A percentile compares a stretch with the other conserved stretches of the same genome.
Conservation (phyloP, 1,140 invertebrate genomes). For the Parasteatoda tepidariorum region DNA sequence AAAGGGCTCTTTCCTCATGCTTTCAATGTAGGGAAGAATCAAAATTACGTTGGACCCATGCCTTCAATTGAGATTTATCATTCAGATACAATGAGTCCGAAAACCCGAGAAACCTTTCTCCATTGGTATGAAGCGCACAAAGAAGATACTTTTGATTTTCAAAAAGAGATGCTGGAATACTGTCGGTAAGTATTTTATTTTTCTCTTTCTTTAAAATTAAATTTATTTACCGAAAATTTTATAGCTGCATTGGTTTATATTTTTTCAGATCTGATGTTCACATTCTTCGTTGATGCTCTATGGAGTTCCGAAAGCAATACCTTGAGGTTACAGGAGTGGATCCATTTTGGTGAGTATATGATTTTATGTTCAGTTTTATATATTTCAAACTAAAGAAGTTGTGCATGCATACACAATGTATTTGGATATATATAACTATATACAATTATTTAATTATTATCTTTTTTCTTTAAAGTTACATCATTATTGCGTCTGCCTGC, state of each 20-base stretch:
- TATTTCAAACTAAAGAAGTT: too few relatives aligned
- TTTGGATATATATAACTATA: not conserved
- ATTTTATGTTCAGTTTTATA: not conserved
- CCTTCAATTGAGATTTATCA: not conserved
- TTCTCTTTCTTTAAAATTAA: not conserved
- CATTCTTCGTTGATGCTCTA: not conserved
- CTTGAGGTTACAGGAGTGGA: not conserved
- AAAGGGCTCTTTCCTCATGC: not conserved
- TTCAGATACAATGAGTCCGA: not conserved
- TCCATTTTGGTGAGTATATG: not conserved
- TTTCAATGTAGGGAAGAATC: not conserved
- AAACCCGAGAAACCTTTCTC: not conserved
- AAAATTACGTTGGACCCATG: not conserved
- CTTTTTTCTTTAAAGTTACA: not conserved
- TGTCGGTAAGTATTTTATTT: conserved; percentile 2
- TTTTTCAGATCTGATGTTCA: conserved; percentile 20
- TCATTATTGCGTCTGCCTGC: not conserved
- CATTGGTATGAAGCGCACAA: not conserved
- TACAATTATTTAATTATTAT: not conserved
- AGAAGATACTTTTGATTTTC: not conserved
- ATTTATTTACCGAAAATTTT: not conserved
- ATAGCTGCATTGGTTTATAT: not conserved
- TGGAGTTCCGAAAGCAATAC: not conserved
- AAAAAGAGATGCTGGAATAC: conserved; percentile 5
- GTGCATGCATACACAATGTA: too few relatives aligned